Base-by-base conservation (phyloP, 2,113 vertebrate species). In the Acanthisitta chloris region DNA sequence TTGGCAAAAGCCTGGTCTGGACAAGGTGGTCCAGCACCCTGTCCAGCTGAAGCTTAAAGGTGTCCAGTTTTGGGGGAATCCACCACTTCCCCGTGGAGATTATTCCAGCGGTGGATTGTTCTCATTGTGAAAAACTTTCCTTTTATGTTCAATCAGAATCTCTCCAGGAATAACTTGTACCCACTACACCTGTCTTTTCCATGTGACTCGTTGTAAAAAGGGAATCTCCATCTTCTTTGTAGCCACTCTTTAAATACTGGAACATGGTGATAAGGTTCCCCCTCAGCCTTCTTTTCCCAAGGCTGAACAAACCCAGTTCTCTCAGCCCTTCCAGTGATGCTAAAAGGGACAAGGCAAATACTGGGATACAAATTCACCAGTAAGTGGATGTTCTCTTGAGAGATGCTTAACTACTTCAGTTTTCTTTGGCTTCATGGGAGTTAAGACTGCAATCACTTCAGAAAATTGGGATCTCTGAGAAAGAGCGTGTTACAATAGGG, bases 391-490 rank as follows among this genome's bases (percentile, higher is more conserved):
- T 83, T 87, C 92, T 86, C 58, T 69, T 72, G 34, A 77, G 55
- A 74, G 14, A 49, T 51, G 10, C n/a, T 69, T 29, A 73, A 70
- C 19, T 69, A 34, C 48, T 61, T 65, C 40, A 36, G 33, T 71
- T 91, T 94, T 84, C 77, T 81, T 73, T 78, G 72, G 42, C 52
- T 81, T 74, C 83, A 55, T 0, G 2, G 66, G 49, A 54, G 29
- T 81, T 86, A 82, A 88, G 77, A 58, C n/a, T 70, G 34, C 64
- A 83, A 67, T 45, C 23, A 46, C 69, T 86, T 84, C 43, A 58
- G 92, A 90, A 65, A 88, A 82, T 18, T 28, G 54, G 45, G 33
- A 81, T 79, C 31, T 89, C 62, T 94, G 79, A 82, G 90, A 96
- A 94, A 76, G 36, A 86, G 70, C 17, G 26, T 73, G 40, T 88